Evolutionary conservation across 2,113 vertebrate species (phyloP).

Genomic region (Aramus guarauna): DNA sequence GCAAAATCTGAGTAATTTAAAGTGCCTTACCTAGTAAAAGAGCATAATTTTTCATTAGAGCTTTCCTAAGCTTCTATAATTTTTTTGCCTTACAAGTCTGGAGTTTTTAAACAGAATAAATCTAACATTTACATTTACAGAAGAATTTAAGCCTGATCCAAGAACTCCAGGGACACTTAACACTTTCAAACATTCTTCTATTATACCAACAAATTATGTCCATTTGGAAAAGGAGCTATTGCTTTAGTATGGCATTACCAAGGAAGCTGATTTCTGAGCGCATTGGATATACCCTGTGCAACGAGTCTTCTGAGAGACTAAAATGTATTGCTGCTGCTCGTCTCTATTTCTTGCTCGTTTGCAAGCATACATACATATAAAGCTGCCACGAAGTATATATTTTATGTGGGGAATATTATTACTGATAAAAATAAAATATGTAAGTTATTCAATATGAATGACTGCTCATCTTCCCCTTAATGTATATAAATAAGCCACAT

Average conservation of each 20-base stretch:
- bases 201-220: not conserved
- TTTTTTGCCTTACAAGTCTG: not conserved
- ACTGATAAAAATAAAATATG: conserved; percentile 24
- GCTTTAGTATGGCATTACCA: not conserved
- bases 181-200: not conserved
- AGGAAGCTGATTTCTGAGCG: not conserved
- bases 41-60: not conserved
- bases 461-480: conserved; percentile 18
- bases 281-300: not conserved
- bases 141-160: not conserved
- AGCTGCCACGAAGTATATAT: not conserved
- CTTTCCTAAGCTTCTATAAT: not conserved
- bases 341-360: not conserved
- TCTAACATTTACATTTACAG: not conserved
- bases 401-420: not conserved
- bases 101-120: not conserved
- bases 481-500: not conserved
- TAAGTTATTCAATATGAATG: conserved; percentile 58
- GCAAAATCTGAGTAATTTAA: not conserved
- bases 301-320: not conserved
- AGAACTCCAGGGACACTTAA: not conserved
- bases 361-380: not conserved
- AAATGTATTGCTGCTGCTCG: not conserved
- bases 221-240: conserved; percentile 25
- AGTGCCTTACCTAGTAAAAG: not conserved